These are phyloP conservation scores for Criorhina ranunculi DNA, from an alignment of 2,888 invertebrate species.

Conservation along the genomic window DNA sequence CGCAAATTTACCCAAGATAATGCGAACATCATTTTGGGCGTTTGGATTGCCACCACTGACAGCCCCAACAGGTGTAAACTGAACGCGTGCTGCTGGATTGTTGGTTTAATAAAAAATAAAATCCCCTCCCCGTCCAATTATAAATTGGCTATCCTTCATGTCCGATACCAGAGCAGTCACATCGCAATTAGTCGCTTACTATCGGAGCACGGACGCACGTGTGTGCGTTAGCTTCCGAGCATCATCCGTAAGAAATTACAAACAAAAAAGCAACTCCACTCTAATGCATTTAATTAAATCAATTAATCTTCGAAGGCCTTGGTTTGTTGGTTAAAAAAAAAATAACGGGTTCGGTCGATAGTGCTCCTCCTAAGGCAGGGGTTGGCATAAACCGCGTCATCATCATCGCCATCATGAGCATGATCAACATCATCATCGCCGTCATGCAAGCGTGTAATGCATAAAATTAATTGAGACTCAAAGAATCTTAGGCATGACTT, in stretches of 20 bases:
- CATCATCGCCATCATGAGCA: constrained; percentile 56
- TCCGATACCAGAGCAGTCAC: constrained; percentile 41
- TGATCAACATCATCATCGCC: constrained; percentile 73
- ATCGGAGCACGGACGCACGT: constrained; percentile 35
- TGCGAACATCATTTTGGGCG: constrained; percentile 57
- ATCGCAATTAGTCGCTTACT: constrained; percentile 55
- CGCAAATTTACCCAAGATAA: constrained; percentile 56
- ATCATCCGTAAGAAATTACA: background rate
- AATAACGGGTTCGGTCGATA: constrained; percentile 58
- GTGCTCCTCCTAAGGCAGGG: background rate
- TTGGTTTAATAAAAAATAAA: background rate
- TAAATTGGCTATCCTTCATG: constrained; percentile 65
- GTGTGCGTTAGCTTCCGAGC: background rate
- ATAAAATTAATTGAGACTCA: constrained; percentile 75
- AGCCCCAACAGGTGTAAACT: constrained; percentile 20
- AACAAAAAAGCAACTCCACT: constrained; percentile 34
- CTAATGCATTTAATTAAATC: constrained; percentile 74
- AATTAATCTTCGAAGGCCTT: constrained; percentile 65
- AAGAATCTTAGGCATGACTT: constrained; percentile 70
- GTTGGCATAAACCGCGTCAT: constrained; percentile 35
- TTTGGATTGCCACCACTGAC: constrained; percentile 5
- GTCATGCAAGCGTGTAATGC: constrained; percentile 74
- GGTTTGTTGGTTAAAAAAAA: constrained; percentile 32
- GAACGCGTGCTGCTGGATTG: constrained; percentile 47
- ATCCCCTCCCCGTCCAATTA: constrained; percentile 51